Evolutionary conservation across 2,113 vertebrate species (phyloP).

Genomic region (Platysteira castanea): DNA sequence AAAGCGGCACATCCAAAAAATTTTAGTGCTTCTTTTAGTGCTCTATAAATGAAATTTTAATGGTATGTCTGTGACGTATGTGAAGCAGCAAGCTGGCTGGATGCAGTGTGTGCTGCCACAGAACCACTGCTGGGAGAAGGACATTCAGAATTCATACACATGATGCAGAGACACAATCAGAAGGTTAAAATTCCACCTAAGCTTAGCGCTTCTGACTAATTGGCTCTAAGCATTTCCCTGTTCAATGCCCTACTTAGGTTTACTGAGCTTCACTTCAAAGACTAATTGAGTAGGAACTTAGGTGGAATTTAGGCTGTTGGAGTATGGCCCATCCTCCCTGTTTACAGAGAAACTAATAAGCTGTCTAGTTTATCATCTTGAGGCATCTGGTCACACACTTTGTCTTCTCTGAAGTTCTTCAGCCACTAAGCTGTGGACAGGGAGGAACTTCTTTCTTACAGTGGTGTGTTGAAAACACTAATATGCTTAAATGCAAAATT

Average conservation of each 20-base stretch:
- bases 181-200: constrained; percentile 9
- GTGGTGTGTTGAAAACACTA: not conserved
- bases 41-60: not conserved
- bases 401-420: not conserved
- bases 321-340: not conserved
- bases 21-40: not conserved
- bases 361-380: not conserved
- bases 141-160: not conserved
- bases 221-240: constrained; percentile 15
- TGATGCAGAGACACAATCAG: not conserved
- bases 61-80: not conserved
- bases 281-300: constrained; percentile 13
- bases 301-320: not conserved
- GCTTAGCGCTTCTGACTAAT: constrained; percentile 21
- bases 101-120: not conserved
- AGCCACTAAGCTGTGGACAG: not conserved
- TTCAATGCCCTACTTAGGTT: constrained; percentile 19
- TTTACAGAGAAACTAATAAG: not conserved
- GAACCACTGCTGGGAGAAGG: not conserved
- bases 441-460: not conserved
- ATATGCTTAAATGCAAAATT: not conserved
- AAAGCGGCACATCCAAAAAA: not conserved
- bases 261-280: constrained; percentile 21
- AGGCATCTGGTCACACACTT: not conserved
- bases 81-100: not conserved